Conservation (phyloP, 2,888 invertebrate genomes). For the Heliconius hortense region DNA sequence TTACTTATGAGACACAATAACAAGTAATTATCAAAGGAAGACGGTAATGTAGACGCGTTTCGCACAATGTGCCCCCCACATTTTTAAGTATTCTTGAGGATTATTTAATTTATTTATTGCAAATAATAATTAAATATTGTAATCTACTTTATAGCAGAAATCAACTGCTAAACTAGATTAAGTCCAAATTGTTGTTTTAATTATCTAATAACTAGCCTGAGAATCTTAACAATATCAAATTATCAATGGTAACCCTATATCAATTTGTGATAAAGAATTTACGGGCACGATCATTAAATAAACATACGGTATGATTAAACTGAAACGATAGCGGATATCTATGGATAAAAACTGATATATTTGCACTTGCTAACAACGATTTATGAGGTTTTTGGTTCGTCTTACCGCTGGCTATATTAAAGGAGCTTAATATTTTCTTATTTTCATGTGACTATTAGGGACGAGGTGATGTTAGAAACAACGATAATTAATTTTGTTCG, state of each 20-base stretch:
- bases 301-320: constrained; percentile 26
- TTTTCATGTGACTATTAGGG: constrained; percentile 27
- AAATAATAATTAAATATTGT: not conserved
- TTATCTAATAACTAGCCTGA: not conserved
- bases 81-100: constrained; percentile 36
- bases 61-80: constrained; percentile 79
- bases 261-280: constrained; percentile 19
- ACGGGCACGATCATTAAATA: constrained; percentile 26
- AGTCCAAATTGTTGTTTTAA: not conserved
- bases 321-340: constrained; percentile 31
- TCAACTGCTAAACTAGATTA: not conserved
- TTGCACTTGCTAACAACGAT: not conserved
- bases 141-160: not conserved
- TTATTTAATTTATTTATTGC: not conserved
- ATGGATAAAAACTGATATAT: constrained; percentile 17
- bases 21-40: constrained; percentile 75
- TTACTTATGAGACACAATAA: constrained; percentile 74
- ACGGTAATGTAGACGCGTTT: constrained; percentile 55
- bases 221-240: constrained; percentile 19
- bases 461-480: constrained; percentile 53
- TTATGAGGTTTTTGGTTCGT: constrained; percentile 11
- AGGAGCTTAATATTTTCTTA: constrained; percentile 26
- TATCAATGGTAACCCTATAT: constrained; percentile 39
- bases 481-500: constrained; percentile 59
- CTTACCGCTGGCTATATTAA: constrained; percentile 12